Percentiles rank a stretch among this genome's conserved stretches.
Evolutionary conservation across 2,888 invertebrate species (phyloP).

Genomic region (Crocallis elinguaria): DNA sequence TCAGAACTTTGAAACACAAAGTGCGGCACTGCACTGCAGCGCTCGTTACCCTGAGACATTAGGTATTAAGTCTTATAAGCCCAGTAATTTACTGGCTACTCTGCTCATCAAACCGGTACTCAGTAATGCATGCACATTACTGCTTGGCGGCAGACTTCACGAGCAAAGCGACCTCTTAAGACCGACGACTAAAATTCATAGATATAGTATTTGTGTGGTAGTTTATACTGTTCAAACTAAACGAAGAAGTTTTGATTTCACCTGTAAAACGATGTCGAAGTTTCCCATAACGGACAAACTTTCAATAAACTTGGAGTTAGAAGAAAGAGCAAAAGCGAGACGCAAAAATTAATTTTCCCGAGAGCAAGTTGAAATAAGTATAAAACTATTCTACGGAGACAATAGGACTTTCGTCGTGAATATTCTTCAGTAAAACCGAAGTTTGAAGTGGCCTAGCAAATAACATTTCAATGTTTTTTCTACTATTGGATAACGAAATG

Average conservation of each 20-base stretch:
- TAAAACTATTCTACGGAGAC: slow-evolving; percentile 67
- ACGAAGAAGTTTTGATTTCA: no score
- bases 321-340: slow-evolving; percentile 40
- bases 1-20: no score
- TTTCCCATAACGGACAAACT: background rate
- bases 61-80: background rate
- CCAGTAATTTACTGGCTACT: background rate
- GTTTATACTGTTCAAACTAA: no score
- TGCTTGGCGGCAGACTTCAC: no score
- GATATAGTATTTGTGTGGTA: no score
- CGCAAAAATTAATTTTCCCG: slow-evolving; percentile 64
- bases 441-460: slow-evolving; percentile 27
- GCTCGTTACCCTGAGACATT: no score
- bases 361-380: slow-evolving; percentile 66
- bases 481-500: slow-evolving; percentile 21
- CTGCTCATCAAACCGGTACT: no score
- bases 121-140: no score
- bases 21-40: no score
- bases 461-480: no score
- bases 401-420: slow-evolving; percentile 48
- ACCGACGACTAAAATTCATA: no score
- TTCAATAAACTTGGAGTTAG: slow-evolving; percentile 15
- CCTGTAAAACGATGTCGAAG: background rate
- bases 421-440: slow-evolving; percentile 39
- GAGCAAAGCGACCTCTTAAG: no score